A percentile compares a stretch with the other conserved stretches of the same genome.
Conservation (phyloP, 2,113 vertebrate species). For the Ciconia boyciana region DNA sequence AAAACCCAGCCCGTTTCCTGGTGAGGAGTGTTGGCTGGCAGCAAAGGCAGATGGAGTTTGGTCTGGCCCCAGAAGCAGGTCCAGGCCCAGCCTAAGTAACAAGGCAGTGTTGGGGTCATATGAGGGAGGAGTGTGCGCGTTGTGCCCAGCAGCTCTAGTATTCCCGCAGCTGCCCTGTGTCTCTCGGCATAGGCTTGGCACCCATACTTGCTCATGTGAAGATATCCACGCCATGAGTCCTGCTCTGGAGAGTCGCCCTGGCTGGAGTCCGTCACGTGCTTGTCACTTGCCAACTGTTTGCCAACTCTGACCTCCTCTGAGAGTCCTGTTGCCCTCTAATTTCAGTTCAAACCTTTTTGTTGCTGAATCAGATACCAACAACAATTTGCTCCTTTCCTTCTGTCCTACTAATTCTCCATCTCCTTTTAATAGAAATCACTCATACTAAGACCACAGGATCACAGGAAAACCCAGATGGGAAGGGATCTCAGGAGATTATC, state of each 20-base stretch:
- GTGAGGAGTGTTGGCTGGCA: neutral
- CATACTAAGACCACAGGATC: neutral
- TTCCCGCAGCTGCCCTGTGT: rapidly evolving
- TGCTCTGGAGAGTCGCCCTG: neutral
- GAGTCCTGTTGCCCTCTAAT: neutral
- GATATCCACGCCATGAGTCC: neutral
- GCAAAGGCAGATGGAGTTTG: neutral
- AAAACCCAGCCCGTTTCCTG: neutral
- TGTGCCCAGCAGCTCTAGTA: neutral
- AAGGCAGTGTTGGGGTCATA: neutral
- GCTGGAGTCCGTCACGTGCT: neutral
- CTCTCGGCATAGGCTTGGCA: neutral
- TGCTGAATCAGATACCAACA: neutral
- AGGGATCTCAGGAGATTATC: neutral
- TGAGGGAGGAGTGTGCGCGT: rapidly evolving
- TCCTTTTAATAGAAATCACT: neutral
- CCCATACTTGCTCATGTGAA: neutral
- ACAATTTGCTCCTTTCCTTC: neutral
- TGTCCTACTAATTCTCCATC: neutral
- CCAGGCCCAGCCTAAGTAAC: neutral
- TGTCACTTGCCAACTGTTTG: neutral
- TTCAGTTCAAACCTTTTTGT: neutral
- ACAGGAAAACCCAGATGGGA: neutral
- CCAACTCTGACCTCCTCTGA: neutral
- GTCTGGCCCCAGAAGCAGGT: neutral